Percentiles rank a stretch among this genome's conserved stretches.
Conservation (phyloP, 1,140 invertebrate genomes). For the Myzus persicae region DNA sequence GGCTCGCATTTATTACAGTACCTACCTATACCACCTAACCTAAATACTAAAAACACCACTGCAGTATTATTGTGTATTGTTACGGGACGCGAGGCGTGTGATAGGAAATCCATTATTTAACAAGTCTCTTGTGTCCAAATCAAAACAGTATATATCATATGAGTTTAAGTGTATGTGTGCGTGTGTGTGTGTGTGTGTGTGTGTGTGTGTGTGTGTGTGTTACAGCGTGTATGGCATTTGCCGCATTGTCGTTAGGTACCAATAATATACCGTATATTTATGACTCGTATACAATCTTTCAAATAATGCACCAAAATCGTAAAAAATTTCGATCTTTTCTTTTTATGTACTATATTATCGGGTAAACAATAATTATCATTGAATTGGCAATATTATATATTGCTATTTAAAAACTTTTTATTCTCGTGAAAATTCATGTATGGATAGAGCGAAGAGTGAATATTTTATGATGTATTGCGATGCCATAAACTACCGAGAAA, state of each 20-base stretch:
- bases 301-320: not conserved
- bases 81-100: not conserved
- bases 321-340: not conserved
- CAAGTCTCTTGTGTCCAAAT: not conserved
- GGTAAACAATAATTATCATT: not conserved
- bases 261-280: not conserved
- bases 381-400: not conserved
- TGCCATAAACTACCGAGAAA: not conserved
- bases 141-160: not conserved
- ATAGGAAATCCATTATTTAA: constrained; percentile 25
- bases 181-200: not conserved
- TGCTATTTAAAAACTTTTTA: not conserved
- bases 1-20: too few species aligned
- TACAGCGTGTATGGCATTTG: not conserved
- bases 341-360: not conserved
- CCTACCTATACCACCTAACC: not conserved
- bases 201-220: not conserved
- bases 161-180: not conserved
- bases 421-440: not conserved
- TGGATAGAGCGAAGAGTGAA: not conserved
- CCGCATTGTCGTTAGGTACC: not conserved
- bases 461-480: not conserved
- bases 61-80: not conserved
- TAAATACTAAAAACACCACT: not conserved
- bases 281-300: not conserved